These are phyloP conservation scores for Azemiops feae DNA, from an alignment of 2,113 vertebrate genomes.

Conservation along the genomic window DNA sequence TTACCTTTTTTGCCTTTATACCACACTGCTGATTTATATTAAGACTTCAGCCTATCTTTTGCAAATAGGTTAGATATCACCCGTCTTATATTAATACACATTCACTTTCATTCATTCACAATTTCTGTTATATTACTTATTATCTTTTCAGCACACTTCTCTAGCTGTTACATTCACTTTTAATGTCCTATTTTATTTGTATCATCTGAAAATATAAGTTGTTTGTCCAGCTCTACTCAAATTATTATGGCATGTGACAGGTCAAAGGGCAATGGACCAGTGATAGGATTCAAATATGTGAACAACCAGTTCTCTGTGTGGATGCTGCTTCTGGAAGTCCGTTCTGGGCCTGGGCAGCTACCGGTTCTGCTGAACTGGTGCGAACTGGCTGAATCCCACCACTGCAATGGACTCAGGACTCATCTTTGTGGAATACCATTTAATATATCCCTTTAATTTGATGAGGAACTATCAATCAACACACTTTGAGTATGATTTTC, in stretches of 20 bases:
- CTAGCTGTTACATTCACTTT: background rate
- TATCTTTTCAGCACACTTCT: background rate
- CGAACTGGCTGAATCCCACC: too few relatives aligned
- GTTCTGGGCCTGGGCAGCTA: too few relatives aligned
- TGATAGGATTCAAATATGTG: too few relatives aligned
- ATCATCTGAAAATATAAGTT: background rate
- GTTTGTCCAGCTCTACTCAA: background rate
- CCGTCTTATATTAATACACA: background rate
- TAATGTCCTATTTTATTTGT: background rate
- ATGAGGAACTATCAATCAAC: background rate
- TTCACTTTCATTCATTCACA: background rate
- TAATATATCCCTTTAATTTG: background rate
- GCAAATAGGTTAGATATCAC: background rate
- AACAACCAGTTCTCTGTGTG: too few relatives aligned
- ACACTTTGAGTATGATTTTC: background rate
- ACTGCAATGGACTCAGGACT: background rate
- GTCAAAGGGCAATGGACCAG: background rate
- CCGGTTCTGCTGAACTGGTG: too few relatives aligned
- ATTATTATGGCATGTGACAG: background rate
- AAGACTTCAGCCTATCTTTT: background rate
- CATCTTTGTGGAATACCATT: background rate
- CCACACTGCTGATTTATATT: background rate
- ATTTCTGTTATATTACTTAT: background rate
- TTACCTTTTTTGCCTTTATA: background rate
- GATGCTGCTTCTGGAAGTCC: too few relatives aligned